Base-by-base conservation (phyloP, 2,888 invertebrate species). In the Hydrotaea diabolus region DNA sequence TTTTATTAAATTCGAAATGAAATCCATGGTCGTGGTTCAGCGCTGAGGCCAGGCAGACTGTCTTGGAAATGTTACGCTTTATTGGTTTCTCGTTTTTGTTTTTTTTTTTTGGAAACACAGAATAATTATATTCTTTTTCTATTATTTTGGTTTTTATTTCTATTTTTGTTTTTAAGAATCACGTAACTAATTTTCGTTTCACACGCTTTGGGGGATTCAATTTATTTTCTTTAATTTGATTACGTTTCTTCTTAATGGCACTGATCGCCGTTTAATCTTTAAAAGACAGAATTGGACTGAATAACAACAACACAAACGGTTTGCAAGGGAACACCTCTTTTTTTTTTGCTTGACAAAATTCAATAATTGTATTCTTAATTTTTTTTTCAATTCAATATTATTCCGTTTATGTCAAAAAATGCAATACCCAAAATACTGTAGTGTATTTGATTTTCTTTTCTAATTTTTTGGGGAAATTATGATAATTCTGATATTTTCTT, bases 1-100 rank as follows among this genome's bases (percentile, higher is more conserved):
- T 86, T 90, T 91, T 73, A 92, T 91, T 19, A 92, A 86, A 87
- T 91, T 92, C 15, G 92, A 89, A 87, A 92, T 88, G 86, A 92
- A 92, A 88, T 92, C 90, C 92, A 92, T 92, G 23, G 7, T 64
- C 66, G 39, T 39, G 26, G 49, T 74, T 43, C 43, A 55, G 49
- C 26, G 26, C 49, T 21, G 23, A 55, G 15, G 23, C 2, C 5
- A 69, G 43, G 59, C 31, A 13, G 39, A 19, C 23, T 74, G 59
- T 74, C 43, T 57, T 74, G 13, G 23, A 46, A 17, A 43, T 36
- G 73, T 66, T 73, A 82, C 77, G 85, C 73, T 85, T 82, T 82
- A 82, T 82, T 85, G 76, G 78, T 62, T 82, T 77, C 55, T 69
- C 4, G 15, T 74, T 69, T 80, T 71, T 53, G 76, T 74, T 74